Percentiles rank a stretch among this genome's conserved stretches.
phyloP scores from a whole-genome alignment of 2,888 invertebrate species.

The Folsomia manolachei region DNA sequence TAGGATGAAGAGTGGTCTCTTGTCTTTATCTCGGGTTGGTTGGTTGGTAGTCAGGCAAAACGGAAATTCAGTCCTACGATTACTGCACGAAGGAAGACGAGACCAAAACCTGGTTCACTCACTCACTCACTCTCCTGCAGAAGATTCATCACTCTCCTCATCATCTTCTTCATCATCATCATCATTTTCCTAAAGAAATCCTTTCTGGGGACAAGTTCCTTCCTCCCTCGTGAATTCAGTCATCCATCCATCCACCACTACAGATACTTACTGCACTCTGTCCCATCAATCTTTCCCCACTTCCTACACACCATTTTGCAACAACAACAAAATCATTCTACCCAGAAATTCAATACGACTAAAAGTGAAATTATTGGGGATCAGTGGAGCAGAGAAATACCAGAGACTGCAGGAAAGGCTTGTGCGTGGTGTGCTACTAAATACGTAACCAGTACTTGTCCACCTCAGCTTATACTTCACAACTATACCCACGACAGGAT shows the following conservation, averaged over 20 bases:
- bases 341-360: not conserved
- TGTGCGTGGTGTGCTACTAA: too few species aligned
- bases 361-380: not conserved
- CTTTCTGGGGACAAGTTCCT: not conserved
- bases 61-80: constrained; percentile 2
- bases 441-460: too few species aligned
- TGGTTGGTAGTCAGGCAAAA: not conserved
- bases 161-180: constrained; percentile 9
- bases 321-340: not conserved
- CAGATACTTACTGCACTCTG: not conserved
- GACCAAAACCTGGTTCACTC: not conserved
- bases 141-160: constrained; percentile 1
- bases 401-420: not conserved
- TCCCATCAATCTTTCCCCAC: not conserved
- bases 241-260: not conserved
- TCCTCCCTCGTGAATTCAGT: not conserved
- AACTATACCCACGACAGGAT: not conserved
- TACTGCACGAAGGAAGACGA: not conserved
- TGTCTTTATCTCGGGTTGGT: not conserved
- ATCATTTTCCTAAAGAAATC: not conserved
- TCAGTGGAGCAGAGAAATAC: not conserved
- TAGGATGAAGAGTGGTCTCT: not conserved
- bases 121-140: not conserved
- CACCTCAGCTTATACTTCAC: too few species aligned
- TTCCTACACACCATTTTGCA: not conserved